Evolutionary conservation across 2,113 vertebrate genomes (phyloP).

Genomic region (Microtus montanus): DNA sequence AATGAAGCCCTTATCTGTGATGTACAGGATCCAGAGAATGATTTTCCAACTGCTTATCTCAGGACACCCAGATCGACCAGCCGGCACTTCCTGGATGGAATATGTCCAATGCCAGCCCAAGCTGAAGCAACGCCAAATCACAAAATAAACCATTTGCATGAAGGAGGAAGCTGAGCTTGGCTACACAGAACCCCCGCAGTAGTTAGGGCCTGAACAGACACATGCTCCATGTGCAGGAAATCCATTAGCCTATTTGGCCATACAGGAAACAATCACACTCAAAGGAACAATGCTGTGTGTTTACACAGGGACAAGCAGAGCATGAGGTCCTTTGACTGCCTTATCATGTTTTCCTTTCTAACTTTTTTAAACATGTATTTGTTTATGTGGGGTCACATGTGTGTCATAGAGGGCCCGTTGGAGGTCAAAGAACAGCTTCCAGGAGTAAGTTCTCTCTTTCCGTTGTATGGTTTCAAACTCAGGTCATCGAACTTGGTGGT

Average conservation of each 20-base stretch:
- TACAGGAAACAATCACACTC: constrained; percentile 72
- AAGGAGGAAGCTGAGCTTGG: constrained; percentile 50
- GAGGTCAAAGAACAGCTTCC: not conserved
- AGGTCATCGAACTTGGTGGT: not conserved
- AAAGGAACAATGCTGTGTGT: constrained; percentile 52
- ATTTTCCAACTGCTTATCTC: constrained; percentile 53
- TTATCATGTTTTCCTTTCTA: not conserved
- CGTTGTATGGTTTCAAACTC: not conserved
- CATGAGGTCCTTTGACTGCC: constrained; percentile 29
- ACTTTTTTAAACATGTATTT: not conserved
- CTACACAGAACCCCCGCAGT: not conserved
- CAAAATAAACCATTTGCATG: constrained; percentile 61
- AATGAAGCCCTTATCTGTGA: constrained; percentile 39
- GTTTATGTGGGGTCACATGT: not conserved
- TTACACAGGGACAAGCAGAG: constrained; percentile 59
- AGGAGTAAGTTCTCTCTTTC: not conserved
- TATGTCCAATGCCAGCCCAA: constrained; percentile 21
- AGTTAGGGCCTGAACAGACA: not conserved
- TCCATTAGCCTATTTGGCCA: constrained; percentile 56
- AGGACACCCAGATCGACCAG: constrained; percentile 18
- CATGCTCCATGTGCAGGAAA: constrained; percentile 39
- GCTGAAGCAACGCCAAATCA: constrained; percentile 45
- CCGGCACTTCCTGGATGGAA: constrained; percentile 47
- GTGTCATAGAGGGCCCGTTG: not conserved
- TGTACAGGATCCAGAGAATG: constrained; percentile 37